Conservation (phyloP, 64 coral and sea anemone species). For the Dendrophyllia cribrosa region DNA sequence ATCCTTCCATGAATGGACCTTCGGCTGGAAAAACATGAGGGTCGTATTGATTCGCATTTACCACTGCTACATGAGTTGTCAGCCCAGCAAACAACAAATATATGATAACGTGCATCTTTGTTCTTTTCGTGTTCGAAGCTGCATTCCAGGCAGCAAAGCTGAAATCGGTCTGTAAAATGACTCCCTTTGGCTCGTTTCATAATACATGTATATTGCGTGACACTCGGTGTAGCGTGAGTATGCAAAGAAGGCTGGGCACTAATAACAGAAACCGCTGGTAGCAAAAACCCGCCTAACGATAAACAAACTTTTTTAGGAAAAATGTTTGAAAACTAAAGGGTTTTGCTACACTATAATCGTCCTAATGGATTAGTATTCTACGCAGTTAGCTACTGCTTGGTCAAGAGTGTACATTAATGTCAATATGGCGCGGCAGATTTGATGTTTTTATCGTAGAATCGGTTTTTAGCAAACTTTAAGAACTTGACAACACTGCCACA, state of each 20-base stretch:
- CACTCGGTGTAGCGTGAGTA: not conserved
- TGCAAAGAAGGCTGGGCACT: not conserved
- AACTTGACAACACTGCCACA: not conserved
- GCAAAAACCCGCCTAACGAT: not conserved
- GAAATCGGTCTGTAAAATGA: not conserved
- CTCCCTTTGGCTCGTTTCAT: no score
- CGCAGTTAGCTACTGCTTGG: not conserved
- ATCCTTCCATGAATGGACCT: conserved; percentile 71
- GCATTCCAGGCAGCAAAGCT: not conserved
- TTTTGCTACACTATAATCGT: not conserved
- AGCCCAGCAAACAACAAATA: not conserved
- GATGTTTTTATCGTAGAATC: not conserved
- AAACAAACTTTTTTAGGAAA: not conserved
- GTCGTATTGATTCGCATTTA: conserved; percentile 44
- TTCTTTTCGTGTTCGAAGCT: not conserved
- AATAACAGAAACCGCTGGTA: not conserved
- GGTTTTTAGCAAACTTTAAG: not conserved
- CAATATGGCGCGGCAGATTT: not conserved
- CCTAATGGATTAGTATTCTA: not conserved
- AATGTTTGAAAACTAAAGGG: not conserved
- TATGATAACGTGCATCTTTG: not conserved
- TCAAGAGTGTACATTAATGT: not conserved
- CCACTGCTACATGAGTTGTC: not conserved
- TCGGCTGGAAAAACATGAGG: conserved; percentile 56
- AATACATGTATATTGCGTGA: conserved; percentile 12